Evolutionary conservation across 1,140 invertebrate species (phyloP).

Genomic region (Chironomus tepperi): DNA sequence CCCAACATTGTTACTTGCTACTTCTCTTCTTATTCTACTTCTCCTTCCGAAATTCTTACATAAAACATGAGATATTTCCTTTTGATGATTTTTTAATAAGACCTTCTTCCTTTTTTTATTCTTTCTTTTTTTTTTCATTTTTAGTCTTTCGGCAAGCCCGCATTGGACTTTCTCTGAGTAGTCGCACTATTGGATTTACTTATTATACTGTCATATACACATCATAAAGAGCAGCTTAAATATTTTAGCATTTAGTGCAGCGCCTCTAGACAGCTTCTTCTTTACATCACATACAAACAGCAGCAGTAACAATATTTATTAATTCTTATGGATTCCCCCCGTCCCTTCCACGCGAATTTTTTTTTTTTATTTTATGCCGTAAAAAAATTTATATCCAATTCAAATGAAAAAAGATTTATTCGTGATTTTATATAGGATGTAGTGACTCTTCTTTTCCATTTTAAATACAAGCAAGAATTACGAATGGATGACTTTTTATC

Average conservation of each 20-base stretch:
- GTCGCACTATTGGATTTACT: neutral
- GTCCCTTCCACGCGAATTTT: too few species aligned
- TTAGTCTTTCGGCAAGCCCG: constrained; percentile 6
- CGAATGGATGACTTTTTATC: neutral
- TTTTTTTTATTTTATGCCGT: too few species aligned
- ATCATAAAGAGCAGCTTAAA: neutral
- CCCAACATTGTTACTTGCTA: too few species aligned
- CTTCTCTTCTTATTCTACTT: too few species aligned
- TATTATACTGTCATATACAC: neutral
- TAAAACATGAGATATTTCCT: too few species aligned
- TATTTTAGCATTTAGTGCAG: neutral
- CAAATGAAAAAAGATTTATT: neutral
- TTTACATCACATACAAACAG: neutral
- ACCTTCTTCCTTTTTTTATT: neutral
- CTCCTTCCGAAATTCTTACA: too few species aligned
- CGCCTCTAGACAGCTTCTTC: neutral
- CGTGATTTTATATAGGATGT: constrained; percentile 13
- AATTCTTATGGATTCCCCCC: too few species aligned
- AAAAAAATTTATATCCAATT: neutral
- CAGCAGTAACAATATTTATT: neutral
- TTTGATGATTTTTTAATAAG: neutral
- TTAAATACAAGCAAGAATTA: neutral
- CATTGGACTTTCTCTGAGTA: neutral
- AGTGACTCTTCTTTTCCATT: neutral
- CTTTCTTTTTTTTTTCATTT: neutral